phyloP scores from a whole-genome alignment of 2,797 vertebrate species.

The Muscicapa striata region DNA sequence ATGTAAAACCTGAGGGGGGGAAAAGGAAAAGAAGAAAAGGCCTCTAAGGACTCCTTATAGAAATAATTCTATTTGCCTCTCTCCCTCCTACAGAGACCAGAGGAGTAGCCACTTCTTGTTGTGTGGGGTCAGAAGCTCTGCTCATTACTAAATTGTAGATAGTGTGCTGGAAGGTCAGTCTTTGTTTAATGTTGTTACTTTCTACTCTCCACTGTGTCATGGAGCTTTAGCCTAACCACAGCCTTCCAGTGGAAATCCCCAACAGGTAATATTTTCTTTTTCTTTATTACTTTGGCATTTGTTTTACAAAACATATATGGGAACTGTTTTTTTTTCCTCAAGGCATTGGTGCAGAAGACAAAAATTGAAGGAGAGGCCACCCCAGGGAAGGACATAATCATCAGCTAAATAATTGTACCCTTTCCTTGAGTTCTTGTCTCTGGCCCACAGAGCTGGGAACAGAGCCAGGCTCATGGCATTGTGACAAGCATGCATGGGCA shows the following conservation, averaged over 20 bases:
- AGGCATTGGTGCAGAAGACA: not conserved
- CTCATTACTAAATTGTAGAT: not conserved
- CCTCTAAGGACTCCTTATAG: not conserved
- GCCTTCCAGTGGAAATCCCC: not conserved
- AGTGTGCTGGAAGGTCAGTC: not conserved
- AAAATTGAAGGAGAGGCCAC: not conserved
- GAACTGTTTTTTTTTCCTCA: not conserved
- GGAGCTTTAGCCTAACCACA: not conserved
- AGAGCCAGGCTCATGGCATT: not conserved
- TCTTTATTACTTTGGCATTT: not conserved
- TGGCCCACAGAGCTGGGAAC: not conserved
- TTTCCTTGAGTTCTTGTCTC: not conserved
- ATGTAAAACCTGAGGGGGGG: not conserved
- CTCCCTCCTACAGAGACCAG: not conserved
- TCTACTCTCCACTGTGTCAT: not conserved
- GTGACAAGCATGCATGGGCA: not conserved
- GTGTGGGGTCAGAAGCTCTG: not conserved
- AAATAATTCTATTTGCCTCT: not conserved
- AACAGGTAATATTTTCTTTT: not conserved
- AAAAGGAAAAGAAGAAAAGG: not conserved
- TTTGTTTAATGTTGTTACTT: not conserved
- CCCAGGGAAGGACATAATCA: not conserved
- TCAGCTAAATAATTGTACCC: not conserved
- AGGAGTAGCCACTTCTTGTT: not conserved
- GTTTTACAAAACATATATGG: not conserved